Evolutionary conservation across 2,888 invertebrate species (phyloP).

Genomic region (Sthenelais limicola): DNA sequence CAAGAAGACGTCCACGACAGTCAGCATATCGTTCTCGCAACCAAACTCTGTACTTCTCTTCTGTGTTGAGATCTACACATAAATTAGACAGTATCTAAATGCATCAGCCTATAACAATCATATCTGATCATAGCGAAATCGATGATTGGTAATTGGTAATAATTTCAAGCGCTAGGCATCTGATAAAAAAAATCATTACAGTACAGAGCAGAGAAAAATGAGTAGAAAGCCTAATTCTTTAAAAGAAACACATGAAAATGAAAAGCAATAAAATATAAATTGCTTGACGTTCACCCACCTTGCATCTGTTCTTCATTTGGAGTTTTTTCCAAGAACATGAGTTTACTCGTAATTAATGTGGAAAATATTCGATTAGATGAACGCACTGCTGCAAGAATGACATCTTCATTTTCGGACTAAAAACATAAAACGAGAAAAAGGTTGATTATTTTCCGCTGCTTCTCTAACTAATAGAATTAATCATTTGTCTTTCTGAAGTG

Average conservation of each 20-base stretch:
- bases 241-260: no score
- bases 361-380: constrained; percentile 33
- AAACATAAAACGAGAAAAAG: neutral
- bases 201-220: no score
- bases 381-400: constrained; percentile 28
- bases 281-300: no score
- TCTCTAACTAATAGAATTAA: neutral
- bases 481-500: no score
- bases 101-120: neutral
- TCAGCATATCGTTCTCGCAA: constrained; percentile 81
- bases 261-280: no score
- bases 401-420: constrained; percentile 34
- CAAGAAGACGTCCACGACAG: constrained; percentile 71
- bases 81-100: neutral
- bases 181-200: no score
- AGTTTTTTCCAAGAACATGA: constrained; percentile 36
- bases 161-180: no score
- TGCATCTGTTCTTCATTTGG: no score
- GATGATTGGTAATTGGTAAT: no score
- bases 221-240: no score
- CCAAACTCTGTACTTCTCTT: constrained; percentile 76
- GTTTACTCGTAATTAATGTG: constrained; percentile 24
- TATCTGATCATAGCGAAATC: no score
- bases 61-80: constrained; percentile 24
- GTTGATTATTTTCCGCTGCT: no score